Base-by-base conservation (phyloP, 30 jellyfish, hydroid and myxozoan species). In the Hydractinia symbiolongicarpus region DNA sequence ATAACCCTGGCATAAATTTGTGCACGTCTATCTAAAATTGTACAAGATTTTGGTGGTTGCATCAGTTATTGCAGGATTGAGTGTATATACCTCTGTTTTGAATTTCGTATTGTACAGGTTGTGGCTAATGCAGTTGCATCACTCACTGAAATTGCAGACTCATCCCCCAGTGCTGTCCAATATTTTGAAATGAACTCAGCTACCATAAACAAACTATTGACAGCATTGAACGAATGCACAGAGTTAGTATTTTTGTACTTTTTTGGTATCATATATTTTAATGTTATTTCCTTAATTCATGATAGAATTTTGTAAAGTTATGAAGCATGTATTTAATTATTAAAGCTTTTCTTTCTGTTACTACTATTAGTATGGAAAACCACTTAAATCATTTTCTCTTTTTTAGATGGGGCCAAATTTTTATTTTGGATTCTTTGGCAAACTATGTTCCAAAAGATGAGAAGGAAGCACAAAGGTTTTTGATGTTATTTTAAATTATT, bases 61-160 rank as follows among this genome's bases (percentile, higher is more conserved):
- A 30, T 30, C 44, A 30, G 44, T 30, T 2, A 30, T 30, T 30
- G 44, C 44, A 1, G 2, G 44, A 30, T 30, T 30, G 2, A 30
- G 44, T 30, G 44, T 30, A 30, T 30, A 30, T 30, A 64, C 19
- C 74, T 13, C 16, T n/a, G 40, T 13, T 64, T 64, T 11, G 69
- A 16, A 11, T 11, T 16, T 58, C 49, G 8, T 44, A 70, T 60
- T 9, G 50, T 61, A 5, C 30, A 90, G 97, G 97, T 90, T 82
- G 97, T 90, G 49, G 97, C 97, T 53, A 90, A 90, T 82, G 97
- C 97, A n/a, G 97, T 90, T 14, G 97, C 97, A 19, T 89, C 98
- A 6, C 71, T 92, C 66, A 85, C 98, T 16, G 98, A 92, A 80
- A 87, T 92, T 67, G 95, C 98, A 5, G 96, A 92, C 20, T 74